Conservation (phyloP, 2,113 vertebrate species). For the Chamaetylas fuelleborni region DNA sequence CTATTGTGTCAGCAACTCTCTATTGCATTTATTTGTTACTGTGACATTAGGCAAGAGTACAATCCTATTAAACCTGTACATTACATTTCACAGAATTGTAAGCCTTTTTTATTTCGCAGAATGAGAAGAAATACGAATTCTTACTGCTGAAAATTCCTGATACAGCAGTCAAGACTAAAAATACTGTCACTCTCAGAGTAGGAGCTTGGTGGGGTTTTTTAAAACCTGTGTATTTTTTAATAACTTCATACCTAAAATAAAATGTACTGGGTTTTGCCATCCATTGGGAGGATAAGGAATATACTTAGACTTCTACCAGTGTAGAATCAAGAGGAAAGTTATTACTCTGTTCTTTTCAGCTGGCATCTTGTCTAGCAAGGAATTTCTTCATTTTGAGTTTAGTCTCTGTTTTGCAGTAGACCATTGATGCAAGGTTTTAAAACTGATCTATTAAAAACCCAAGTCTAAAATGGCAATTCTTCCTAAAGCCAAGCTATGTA, state of each 20-base stretch:
- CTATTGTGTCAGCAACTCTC: conserved; percentile 76
- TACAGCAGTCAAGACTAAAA: conserved; percentile 50
- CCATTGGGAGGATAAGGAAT: not conserved
- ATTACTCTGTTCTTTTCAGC: not conserved
- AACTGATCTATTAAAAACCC: not conserved
- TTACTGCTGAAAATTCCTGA: conserved; percentile 46
- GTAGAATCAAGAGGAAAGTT: not conserved
- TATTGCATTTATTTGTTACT: conserved; percentile 75
- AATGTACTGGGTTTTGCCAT: not conserved
- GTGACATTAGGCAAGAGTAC: conserved; percentile 70
- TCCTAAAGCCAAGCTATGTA: not conserved
- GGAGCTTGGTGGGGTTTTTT: not conserved
- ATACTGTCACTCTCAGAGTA: not conserved
- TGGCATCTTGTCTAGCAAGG: not conserved
- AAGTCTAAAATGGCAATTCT: not conserved
- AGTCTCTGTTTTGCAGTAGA: not conserved
- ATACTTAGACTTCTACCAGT: not conserved
- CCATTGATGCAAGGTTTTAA: not conserved
- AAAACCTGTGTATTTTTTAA: not conserved
- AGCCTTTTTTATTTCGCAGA: conserved; percentile 65
- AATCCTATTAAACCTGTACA: conserved; percentile 78
- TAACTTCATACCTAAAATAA: conserved; percentile 16
- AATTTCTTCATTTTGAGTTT: not conserved
- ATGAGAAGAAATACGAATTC: conserved; percentile 60
- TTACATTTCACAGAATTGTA: conserved; percentile 71